These are phyloP conservation scores for Sialia sialis DNA, from an alignment of 2,113 vertebrate genomes.

Conservation along the genomic window DNA sequence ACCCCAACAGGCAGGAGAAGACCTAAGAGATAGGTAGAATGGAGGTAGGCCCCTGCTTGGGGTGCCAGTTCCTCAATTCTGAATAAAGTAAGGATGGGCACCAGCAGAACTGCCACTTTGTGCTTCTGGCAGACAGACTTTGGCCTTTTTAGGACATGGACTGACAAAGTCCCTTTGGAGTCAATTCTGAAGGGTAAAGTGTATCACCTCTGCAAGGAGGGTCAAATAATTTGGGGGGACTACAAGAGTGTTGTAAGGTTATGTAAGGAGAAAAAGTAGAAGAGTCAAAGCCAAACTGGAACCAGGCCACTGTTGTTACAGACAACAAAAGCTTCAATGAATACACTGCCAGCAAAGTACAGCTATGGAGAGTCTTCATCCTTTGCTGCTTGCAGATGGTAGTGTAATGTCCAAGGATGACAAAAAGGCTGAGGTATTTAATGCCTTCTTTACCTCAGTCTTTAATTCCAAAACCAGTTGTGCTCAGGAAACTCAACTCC, in stretches of 20 bases:
- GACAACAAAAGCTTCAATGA: not conserved
- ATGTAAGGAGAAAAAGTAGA: not conserved
- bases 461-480: not conserved
- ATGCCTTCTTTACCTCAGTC: not conserved
- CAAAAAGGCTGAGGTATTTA: not conserved
- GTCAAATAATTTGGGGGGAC: not conserved
- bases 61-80: not conserved
- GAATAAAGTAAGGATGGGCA: not conserved
- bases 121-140: not conserved
- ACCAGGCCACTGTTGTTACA: not conserved
- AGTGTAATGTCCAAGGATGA: not conserved
- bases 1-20: not conserved
- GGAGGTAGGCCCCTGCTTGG: rapidly evolving
- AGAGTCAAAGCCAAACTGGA: not conserved
- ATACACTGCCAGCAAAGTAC: not conserved
- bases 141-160: not conserved
- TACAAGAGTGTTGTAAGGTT: not conserved
- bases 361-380: not conserved
- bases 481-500: not conserved
- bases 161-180: not conserved
- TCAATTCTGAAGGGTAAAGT: not conserved
- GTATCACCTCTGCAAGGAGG: not conserved
- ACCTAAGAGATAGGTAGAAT: not conserved
- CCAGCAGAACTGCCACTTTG: not conserved
- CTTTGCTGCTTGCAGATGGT: not conserved